phyloP scores from a whole-genome alignment of 2,888 invertebrate species.

The Pteria penguin region DNA sequence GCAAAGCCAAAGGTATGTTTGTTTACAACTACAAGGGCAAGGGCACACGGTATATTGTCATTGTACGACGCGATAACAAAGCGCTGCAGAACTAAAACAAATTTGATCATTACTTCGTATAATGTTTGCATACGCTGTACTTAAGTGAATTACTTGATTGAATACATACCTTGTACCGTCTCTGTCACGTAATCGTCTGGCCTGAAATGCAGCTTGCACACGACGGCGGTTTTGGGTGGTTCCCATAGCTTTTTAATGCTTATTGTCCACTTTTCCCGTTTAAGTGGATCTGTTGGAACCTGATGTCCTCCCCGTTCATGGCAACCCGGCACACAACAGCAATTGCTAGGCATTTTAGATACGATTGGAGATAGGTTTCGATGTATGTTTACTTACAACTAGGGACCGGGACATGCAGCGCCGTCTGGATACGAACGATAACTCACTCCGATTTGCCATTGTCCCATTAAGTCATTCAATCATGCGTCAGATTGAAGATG shows the following conservation, averaged over 20 bases:
- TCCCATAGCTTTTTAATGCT: conserved; percentile 31
- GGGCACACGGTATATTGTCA: too few relatives aligned
- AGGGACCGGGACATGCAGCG: neutral
- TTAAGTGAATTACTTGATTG: too few relatives aligned
- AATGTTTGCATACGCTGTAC: too few relatives aligned
- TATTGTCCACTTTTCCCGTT: conserved; percentile 21
- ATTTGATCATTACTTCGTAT: too few relatives aligned
- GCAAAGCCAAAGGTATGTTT: too few relatives aligned
- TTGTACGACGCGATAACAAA: too few relatives aligned
- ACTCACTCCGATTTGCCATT: conserved; percentile 18
- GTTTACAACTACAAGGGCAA: too few relatives aligned
- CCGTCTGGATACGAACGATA: neutral
- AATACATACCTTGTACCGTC: conserved; percentile 2
- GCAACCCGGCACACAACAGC: conserved; percentile 31
- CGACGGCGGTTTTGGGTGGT: conserved; percentile 12
- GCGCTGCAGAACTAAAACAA: too few relatives aligned
- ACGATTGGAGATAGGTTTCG: neutral
- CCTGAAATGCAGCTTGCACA: conserved; percentile 24
- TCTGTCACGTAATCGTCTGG: neutral
- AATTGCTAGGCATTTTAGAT: neutral
- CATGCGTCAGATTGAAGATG: too few relatives aligned
- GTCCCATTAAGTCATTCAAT: too few relatives aligned
- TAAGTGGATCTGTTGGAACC: conserved; percentile 18
- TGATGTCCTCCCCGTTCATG: conserved; percentile 7
- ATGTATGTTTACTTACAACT: neutral